phyloP scores from a whole-genome alignment of 2,113 vertebrate species.

The Psophia crepitans region DNA sequence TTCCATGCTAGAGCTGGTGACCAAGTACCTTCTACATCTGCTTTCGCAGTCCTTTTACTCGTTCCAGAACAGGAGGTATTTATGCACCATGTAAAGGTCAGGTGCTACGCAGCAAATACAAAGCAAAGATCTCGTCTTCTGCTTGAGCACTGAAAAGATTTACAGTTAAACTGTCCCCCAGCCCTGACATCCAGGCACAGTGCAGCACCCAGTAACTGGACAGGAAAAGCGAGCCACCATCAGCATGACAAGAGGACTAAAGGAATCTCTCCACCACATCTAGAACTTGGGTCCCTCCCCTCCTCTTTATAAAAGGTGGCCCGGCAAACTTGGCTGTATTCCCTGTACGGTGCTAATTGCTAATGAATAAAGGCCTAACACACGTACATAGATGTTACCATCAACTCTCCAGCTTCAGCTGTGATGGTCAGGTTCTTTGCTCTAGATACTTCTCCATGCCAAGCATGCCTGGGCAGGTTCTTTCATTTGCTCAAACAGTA shows the following conservation, averaged over 20 bases:
- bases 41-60: background rate
- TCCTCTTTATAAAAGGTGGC: background rate
- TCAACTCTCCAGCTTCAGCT: background rate
- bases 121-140: background rate
- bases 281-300: background rate
- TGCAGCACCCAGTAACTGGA: background rate
- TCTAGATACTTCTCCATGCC: background rate
- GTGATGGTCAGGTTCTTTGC: background rate
- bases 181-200: background rate
- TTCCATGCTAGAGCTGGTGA: background rate
- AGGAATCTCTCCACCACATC: background rate
- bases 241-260: background rate
- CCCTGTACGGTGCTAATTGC: background rate
- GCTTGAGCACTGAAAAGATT: background rate
- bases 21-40: background rate
- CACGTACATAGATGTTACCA: rapidly evolving
- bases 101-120: background rate
- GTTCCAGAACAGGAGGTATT: background rate
- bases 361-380: background rate
- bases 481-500: background rate
- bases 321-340: background rate
- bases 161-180: background rate
- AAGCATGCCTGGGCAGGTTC: background rate
- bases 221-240: background rate
- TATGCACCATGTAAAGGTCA: background rate